phyloP scores from a whole-genome alignment of 2,888 invertebrate species.

The Zygothrica quintamaculata region DNA sequence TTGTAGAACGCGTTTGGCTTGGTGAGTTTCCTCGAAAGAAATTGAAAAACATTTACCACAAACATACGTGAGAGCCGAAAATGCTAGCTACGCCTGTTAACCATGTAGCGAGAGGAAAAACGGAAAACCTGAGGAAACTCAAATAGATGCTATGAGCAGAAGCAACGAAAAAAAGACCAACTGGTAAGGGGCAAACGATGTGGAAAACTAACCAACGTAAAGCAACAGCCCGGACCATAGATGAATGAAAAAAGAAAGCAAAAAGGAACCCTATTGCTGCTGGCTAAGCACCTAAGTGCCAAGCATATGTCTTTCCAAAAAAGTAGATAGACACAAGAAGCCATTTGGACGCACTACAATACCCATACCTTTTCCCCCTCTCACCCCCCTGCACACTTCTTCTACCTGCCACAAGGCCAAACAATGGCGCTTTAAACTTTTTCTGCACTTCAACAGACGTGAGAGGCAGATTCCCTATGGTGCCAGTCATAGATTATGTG shows the following conservation, averaged over 20 bases:
- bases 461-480: conserved; percentile 8
- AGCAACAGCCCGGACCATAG: conserved; percentile 35
- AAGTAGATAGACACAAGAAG: conserved; percentile 48
- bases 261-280: conserved; percentile 52
- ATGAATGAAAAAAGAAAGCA: no score
- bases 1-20: conserved; percentile 56
- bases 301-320: conserved; percentile 67
- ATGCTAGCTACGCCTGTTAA: conserved; percentile 29
- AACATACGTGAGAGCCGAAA: conserved; percentile 55
- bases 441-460: conserved; percentile 14
- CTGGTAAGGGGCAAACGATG: conserved; percentile 10
- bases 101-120: conserved; percentile 11
- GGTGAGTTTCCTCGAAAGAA: conserved; percentile 52
- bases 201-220: conserved; percentile 48
- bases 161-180: conserved; percentile 1
- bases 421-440: conserved; percentile 29
- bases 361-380: background rate
- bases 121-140: conserved; percentile 5
- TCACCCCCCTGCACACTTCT: background rate
- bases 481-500: conserved; percentile 31
- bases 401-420: background rate
- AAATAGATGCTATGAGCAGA: background rate
- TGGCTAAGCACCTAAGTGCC: conserved; percentile 71
- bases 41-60: conserved; percentile 80
- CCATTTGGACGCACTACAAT: conserved; percentile 31